Conservation (phyloP, 92 coral and sea anemone genomes). For the Epizoanthus stellaris region DNA sequence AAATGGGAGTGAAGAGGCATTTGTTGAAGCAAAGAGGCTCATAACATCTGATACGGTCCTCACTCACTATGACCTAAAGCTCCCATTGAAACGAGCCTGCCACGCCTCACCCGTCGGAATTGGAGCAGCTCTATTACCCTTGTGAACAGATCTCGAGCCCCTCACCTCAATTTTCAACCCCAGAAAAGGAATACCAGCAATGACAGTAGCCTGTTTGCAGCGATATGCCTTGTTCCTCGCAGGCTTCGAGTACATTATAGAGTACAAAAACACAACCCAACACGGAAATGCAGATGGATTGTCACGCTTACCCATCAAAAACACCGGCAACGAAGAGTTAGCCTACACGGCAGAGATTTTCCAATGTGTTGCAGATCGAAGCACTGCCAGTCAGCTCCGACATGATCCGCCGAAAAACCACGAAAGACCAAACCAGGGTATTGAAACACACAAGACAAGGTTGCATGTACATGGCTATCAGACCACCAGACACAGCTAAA, state of each 20-base stretch:
- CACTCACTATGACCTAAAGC: slow-evolving; percentile 66
- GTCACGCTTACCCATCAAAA: slow-evolving; percentile 4
- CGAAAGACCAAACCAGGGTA: too few relatives aligned
- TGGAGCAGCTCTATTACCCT: slow-evolving; percentile 50
- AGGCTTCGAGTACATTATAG: neutral
- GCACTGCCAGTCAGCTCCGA: too few relatives aligned
- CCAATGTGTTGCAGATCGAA: too few relatives aligned
- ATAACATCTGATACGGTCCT: slow-evolving; percentile 39
- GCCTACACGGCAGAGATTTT: neutral
- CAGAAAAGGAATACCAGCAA: slow-evolving; percentile 60
- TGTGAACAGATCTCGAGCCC: slow-evolving; percentile 29
- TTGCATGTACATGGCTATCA: too few relatives aligned
- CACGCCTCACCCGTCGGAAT: slow-evolving; percentile 66
- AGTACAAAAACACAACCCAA: neutral
- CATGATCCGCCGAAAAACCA: too few relatives aligned
- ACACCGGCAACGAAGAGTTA: neutral
- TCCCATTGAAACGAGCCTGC: neutral
- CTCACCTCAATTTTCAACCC: slow-evolving; percentile 60
- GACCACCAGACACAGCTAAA: neutral
- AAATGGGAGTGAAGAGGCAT: slow-evolving; percentile 1
- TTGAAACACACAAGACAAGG: too few relatives aligned
- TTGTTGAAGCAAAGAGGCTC: too few relatives aligned
- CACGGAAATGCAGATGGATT: neutral
- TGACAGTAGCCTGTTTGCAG: slow-evolving; percentile 62
- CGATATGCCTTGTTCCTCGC: slow-evolving; percentile 41